Evolutionary conservation across 1,140 invertebrate species (phyloP).

Genomic region (Chionoecetes opilio): DNA sequence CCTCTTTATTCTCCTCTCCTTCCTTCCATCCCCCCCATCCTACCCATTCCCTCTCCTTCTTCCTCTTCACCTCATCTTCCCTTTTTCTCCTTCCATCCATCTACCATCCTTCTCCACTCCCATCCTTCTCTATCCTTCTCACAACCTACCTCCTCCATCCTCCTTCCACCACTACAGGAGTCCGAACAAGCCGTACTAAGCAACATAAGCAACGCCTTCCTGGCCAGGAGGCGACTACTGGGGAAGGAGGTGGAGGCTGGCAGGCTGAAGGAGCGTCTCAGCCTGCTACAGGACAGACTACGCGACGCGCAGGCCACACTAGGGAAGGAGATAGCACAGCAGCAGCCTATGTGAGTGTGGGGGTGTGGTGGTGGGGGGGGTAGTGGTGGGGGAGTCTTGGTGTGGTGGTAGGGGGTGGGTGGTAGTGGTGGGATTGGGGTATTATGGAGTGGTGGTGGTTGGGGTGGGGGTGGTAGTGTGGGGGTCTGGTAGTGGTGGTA

Average conservation of each 20-base stretch:
- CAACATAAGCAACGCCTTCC: slow-evolving; percentile 73
- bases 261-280: slow-evolving; percentile 58
- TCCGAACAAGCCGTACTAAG: slow-evolving; percentile 63
- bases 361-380: neutral
- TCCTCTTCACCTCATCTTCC: neutral
- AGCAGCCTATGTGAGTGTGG: too few species aligned
- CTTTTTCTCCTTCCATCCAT: neutral
- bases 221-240: slow-evolving; percentile 66
- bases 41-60: neutral
- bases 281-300: slow-evolving; percentile 37
- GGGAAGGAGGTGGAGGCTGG: slow-evolving; percentile 50
- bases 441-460: neutral
- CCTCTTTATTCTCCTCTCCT: too few species aligned
- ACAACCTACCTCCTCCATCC: too few species aligned
- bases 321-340: neutral
- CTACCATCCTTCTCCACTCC: too few species aligned
- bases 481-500: neutral
- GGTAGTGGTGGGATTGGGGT: too few species aligned
- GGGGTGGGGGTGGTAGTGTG: neutral
- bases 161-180: slow-evolving; percentile 25
- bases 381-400: neutral
- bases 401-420: too few species aligned
- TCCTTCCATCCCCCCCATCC: too few species aligned
- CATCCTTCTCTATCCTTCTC: too few species aligned
- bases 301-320: slow-evolving; percentile 58